Conservation (phyloP, 2,888 invertebrate species). For the Lobophora halterata region DNA sequence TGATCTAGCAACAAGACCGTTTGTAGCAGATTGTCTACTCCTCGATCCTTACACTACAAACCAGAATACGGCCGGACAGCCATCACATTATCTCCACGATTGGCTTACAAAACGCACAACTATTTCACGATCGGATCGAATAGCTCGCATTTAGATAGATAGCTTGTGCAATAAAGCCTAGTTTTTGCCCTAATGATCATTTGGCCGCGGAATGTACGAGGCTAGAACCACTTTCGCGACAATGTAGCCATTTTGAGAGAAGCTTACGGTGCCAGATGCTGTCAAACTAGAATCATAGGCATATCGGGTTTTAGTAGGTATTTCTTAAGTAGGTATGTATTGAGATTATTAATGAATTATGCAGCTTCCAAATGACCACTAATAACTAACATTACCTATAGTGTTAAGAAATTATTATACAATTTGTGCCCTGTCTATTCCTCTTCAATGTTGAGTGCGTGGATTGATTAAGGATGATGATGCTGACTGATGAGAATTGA, state of each 20-base stretch:
- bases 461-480: no score
- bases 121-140: slow-evolving; percentile 36
- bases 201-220: slow-evolving; percentile 56
- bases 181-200: slow-evolving; percentile 65
- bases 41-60: neutral
- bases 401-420: no score
- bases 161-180: slow-evolving; percentile 43
- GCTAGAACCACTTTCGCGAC: slow-evolving; percentile 68
- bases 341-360: no score
- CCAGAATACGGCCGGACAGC: slow-evolving; percentile 10
- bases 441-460: no score
- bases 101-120: slow-evolving; percentile 30
- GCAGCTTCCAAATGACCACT: no score
- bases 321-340: no score
- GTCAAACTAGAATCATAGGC: slow-evolving; percentile 56
- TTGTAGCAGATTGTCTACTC: no score
- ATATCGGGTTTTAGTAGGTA: no score
- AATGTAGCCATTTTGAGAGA: slow-evolving; percentile 48
- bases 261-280: slow-evolving; percentile 46
- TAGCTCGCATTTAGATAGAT: slow-evolving; percentile 26
- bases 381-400: no score
- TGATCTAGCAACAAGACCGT: no score
- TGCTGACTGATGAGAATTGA: no score
- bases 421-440: no score
- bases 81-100: slow-evolving; percentile 26